These are phyloP conservation scores for Onthophagus sagittarius DNA, from an alignment of 2,888 invertebrate genomes.

Conservation along the genomic window DNA sequence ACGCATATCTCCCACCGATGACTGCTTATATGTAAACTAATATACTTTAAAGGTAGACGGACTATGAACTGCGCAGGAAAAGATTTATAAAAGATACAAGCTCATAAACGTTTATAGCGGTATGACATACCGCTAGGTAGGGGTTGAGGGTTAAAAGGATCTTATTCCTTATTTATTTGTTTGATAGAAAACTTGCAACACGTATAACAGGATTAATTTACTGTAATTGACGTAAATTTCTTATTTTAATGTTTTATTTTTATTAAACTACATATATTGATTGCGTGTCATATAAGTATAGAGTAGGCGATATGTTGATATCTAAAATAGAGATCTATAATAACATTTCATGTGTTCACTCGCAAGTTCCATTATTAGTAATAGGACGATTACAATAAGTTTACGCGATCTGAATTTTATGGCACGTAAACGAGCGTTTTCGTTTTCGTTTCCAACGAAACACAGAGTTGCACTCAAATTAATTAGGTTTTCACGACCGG, in stretches of 20 bases:
- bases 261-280: neutral
- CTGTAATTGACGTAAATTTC: neutral
- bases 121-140: no score
- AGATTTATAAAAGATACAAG: no score
- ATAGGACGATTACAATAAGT: neutral
- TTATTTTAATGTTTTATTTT: neutral
- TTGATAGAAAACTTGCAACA: no score
- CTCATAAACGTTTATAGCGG: no score
- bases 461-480: neutral
- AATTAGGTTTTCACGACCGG: neutral
- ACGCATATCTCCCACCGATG: no score
- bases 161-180: no score
- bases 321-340: neutral
- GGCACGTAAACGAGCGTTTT: neutral
- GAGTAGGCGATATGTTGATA: neutral
- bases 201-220: no score
- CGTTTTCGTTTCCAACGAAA: neutral
- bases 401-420: neutral
- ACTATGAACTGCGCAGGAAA: no score
- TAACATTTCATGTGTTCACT: neutral
- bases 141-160: no score
- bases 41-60: no score
- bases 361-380: neutral
- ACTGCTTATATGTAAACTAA: no score
- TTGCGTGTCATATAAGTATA: neutral